phyloP scores from a whole-genome alignment of 2,113 vertebrate species.

The Scartelaos histophorus region DNA sequence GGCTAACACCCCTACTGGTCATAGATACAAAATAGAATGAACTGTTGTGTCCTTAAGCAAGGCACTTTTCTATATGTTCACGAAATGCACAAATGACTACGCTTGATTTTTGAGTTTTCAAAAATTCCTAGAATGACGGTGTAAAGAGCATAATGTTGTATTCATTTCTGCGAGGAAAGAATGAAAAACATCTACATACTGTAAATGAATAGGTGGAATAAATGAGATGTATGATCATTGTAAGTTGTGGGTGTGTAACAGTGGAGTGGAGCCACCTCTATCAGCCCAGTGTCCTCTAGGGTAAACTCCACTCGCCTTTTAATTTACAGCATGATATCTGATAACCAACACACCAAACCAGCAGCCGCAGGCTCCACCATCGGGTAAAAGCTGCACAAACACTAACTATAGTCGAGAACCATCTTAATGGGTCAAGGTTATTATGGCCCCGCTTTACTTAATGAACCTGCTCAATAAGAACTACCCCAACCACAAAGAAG shows the following conservation, averaged over 20 bases:
- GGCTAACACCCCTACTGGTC: neutral
- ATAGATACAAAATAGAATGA: constrained; percentile 14
- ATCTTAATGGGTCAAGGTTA: neutral
- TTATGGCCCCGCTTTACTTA: neutral
- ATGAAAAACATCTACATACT: no score
- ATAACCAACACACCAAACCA: constrained; percentile 10
- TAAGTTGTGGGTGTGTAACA: neutral
- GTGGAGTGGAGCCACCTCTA: constrained; percentile 5
- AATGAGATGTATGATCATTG: neutral
- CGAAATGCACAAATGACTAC: neutral
- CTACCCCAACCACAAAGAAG: neutral
- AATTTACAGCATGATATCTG: constrained; percentile 4
- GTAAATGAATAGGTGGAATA: neutral
- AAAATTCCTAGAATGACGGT: neutral
- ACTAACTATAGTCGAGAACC: neutral
- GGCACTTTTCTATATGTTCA: constrained; percentile 46
- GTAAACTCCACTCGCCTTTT: constrained; percentile 3
- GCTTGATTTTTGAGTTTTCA: no score
- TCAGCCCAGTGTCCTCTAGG: constrained; percentile 11
- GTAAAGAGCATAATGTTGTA: neutral
- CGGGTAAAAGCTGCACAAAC: neutral
- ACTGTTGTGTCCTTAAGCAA: constrained; percentile 40
- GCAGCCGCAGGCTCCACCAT: constrained; percentile 7
- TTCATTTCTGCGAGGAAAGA: no score
- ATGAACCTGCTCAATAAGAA: neutral